A percentile compares a stretch with the other conserved stretches of the same genome.
These are phyloP conservation scores for Australoheros facetus DNA, from an alignment of 2,797 vertebrate species.

Conservation along the genomic window DNA sequence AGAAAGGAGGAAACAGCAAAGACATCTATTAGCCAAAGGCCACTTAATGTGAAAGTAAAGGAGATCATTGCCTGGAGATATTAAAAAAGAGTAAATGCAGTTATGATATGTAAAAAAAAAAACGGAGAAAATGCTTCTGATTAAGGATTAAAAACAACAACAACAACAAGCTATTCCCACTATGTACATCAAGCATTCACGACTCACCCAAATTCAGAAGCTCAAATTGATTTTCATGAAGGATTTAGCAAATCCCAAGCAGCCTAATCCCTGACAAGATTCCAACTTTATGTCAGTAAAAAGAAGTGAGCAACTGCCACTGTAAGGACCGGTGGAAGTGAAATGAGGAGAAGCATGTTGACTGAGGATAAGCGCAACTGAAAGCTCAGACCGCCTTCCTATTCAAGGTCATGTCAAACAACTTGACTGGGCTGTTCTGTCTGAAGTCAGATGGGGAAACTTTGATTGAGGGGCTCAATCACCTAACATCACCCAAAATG, in stretches of 20 bases:
- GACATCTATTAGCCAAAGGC: not conserved
- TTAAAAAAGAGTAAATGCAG: not conserved
- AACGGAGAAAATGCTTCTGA: not conserved
- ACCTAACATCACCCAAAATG: not conserved
- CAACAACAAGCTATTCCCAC: not conserved
- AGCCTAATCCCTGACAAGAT: not conserved
- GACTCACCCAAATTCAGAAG: conserved; percentile 60
- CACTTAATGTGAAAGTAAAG: not conserved
- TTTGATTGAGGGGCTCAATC: conserved; percentile 2
- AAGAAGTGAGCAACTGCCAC: conserved; percentile 24
- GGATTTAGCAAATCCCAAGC: not conserved
- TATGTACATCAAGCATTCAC: conserved; percentile 1
- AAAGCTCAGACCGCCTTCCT: conserved; percentile 35
- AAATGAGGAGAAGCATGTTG: conserved; percentile 24
- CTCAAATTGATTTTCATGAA: conserved; percentile 12
- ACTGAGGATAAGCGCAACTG: conserved; percentile 8
- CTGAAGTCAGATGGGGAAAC: conserved; percentile 9
- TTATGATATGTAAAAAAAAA: not conserved
- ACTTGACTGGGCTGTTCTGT: not conserved
- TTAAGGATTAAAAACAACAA: not conserved
- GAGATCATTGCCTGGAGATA: not conserved
- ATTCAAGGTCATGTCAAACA: conserved; percentile 45
- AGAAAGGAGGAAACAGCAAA: not conserved
- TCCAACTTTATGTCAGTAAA: conserved; percentile 21
- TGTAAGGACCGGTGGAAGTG: conserved; percentile 8